phyloP scores from a whole-genome alignment of 2,113 vertebrate species.

The Nansenia antarctica region DNA sequence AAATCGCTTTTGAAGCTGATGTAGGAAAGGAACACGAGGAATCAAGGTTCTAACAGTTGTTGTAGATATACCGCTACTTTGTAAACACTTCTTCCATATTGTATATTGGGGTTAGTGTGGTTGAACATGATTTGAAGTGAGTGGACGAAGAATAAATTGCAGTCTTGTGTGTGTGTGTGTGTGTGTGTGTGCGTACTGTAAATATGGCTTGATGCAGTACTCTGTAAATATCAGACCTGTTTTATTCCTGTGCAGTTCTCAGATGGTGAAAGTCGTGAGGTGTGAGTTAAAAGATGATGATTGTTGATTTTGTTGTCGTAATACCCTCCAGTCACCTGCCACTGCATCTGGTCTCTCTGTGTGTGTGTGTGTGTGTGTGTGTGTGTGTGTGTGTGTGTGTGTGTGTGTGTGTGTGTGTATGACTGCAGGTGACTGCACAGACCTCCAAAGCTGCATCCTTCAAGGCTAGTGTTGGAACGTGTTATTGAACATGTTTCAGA shows the following conservation, averaged over 20 bases:
- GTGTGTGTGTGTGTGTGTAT: too few species aligned
- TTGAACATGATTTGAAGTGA: neutral
- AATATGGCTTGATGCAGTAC: conserved; percentile 82
- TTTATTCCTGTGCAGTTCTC: conserved; percentile 86
- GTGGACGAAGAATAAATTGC: conserved; percentile 18
- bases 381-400: too few species aligned
- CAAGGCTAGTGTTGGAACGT: too few species aligned
- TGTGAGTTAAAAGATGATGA: neutral
- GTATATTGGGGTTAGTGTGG: conserved; percentile 4
- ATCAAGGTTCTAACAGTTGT: neutral
- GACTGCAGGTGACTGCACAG: too few species aligned
- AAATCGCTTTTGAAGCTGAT: too few species aligned
- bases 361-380: too few species aligned
- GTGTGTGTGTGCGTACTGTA: conserved; percentile 73
- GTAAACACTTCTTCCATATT: conserved; percentile 23
- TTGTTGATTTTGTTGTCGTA: neutral
- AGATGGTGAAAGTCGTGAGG: conserved; percentile 9
- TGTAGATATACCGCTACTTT: neutral
- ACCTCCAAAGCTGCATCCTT: too few species aligned
- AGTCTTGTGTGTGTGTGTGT: conserved; percentile 47
- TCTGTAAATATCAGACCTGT: conserved; percentile 94
- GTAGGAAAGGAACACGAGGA: too few species aligned
- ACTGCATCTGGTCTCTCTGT: too few species aligned
- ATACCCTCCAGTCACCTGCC: neutral
- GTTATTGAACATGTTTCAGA: too few species aligned